A percentile compares a stretch with the other conserved stretches of the same genome.
These are phyloP conservation scores for Mercenaria mercenaria DNA, from an alignment of 1,140 invertebrate genomes.

Conservation along the genomic window DNA sequence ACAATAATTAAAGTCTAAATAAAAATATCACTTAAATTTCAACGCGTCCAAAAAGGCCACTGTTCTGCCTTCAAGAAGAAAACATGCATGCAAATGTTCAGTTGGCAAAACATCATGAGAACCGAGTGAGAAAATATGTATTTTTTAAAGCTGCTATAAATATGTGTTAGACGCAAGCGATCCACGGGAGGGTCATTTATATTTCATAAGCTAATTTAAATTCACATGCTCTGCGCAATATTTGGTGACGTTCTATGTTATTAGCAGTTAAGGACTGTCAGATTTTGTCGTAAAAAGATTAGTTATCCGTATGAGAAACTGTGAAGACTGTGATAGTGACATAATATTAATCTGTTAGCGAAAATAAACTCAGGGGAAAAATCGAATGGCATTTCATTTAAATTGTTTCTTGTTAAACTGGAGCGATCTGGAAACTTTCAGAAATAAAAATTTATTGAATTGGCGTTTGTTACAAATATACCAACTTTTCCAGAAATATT, in stretches of 20 bases:
- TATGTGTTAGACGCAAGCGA: neutral
- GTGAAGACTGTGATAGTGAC: no score
- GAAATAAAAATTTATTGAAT: no score
- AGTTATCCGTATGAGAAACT: neutral
- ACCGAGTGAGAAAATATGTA: neutral
- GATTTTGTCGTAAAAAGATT: neutral
- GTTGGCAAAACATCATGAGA: neutral
- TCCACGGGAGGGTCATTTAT: constrained; percentile 10
- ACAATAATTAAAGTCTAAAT: no score
- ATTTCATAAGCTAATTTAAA: constrained; percentile 27
- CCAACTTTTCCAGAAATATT: no score
- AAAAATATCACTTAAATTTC: no score
- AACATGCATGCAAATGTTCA: neutral
- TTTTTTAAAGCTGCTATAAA: neutral
- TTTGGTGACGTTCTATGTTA: neutral
- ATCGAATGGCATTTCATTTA: no score
- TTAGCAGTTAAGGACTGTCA: neutral
- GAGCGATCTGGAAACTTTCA: no score
- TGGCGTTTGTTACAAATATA: no score
- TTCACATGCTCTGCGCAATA: neutral
- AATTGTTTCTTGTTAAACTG: no score
- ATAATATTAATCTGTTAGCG: no score
- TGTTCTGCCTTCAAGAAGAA: neutral
- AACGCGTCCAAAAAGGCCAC: neutral
- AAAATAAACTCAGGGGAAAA: no score